phyloP scores from a whole-genome alignment of 2,888 invertebrate genomes.

The Hemistola chrysoprasaria region DNA sequence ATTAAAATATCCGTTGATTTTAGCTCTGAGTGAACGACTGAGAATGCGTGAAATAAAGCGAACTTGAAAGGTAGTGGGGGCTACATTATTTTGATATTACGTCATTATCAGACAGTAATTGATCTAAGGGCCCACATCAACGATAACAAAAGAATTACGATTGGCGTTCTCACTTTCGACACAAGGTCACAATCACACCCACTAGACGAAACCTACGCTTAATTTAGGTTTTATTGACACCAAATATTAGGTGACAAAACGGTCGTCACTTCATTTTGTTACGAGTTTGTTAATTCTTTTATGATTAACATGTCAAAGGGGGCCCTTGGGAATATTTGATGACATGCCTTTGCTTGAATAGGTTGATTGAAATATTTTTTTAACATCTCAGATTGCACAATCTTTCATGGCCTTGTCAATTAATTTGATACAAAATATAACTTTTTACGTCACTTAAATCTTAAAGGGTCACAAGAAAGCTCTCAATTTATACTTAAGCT shows the following conservation, averaged over 20 bases:
- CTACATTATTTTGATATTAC: constrained; percentile 4
- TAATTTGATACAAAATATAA: no score
- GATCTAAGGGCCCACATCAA: constrained; percentile 39
- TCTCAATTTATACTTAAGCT: no score
- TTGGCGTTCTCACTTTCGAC: constrained; percentile 56
- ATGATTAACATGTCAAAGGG: no score
- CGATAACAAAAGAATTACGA: constrained; percentile 43
- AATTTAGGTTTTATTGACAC: constrained; percentile 31
- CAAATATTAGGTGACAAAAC: constrained; percentile 30
- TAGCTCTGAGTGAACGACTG: no score
- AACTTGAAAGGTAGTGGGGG: background rate
- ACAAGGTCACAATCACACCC: constrained; percentile 54
- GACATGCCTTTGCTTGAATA: constrained; percentile 6
- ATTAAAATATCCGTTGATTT: no score
- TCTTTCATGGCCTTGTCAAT: no score
- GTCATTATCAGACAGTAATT: constrained; percentile 14
- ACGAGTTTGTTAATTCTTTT: background rate
- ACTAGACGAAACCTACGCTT: constrained; percentile 48
- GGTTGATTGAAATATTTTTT: constrained; percentile 1
- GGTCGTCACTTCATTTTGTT: constrained; percentile 9
- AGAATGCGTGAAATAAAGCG: no score
- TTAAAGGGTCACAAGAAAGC: no score
- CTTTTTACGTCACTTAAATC: no score
- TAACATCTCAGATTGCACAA: no score
- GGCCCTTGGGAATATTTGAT: no score